Evolutionary conservation across 2,113 vertebrate genomes (phyloP).

Genomic region (Hemibagrus wyckioides): DNA sequence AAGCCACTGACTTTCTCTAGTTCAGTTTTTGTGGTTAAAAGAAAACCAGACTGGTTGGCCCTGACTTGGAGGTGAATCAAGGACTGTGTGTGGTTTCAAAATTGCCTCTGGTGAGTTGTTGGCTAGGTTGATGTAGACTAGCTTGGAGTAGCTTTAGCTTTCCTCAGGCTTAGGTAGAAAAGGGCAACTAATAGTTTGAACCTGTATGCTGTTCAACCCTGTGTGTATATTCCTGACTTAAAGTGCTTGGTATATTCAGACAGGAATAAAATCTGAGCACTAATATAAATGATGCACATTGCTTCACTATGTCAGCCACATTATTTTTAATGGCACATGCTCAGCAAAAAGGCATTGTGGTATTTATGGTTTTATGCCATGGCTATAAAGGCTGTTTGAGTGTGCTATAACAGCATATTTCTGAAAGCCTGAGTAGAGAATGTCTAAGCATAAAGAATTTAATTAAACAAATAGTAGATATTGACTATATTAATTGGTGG

Average conservation of each 20-base stretch:
- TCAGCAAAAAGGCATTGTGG: constrained; percentile 58
- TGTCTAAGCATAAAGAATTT: constrained; percentile 28
- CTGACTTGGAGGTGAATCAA: neutral
- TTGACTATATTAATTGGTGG: constrained; percentile 23
- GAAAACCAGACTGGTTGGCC: constrained; percentile 3
- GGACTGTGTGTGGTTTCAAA: neutral
- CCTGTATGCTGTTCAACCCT: neutral
- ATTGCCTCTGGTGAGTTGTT: constrained; percentile 13
- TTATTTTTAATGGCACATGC: constrained; percentile 57
- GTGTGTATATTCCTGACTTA: constrained; percentile 31
- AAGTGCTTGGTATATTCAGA: constrained; percentile 45
- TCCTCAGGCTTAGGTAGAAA: neutral
- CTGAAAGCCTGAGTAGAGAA: constrained; percentile 45
- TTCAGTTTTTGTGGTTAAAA: neutral
- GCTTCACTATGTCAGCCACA: constrained; percentile 25
- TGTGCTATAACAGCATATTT: constrained; percentile 51
- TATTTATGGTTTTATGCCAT: constrained; percentile 65
- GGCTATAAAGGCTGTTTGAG: constrained; percentile 59
- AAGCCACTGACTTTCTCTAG: constrained; percentile 15
- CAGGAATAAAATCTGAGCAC: constrained; percentile 43
- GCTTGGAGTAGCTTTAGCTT: neutral
- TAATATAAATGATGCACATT: constrained; percentile 34
- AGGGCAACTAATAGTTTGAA: neutral
- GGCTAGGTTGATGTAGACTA: neutral
- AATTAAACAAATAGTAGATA: constrained; percentile 45